Conservation (phyloP, 1,140 invertebrate species). For the Calephelis nemesis region DNA sequence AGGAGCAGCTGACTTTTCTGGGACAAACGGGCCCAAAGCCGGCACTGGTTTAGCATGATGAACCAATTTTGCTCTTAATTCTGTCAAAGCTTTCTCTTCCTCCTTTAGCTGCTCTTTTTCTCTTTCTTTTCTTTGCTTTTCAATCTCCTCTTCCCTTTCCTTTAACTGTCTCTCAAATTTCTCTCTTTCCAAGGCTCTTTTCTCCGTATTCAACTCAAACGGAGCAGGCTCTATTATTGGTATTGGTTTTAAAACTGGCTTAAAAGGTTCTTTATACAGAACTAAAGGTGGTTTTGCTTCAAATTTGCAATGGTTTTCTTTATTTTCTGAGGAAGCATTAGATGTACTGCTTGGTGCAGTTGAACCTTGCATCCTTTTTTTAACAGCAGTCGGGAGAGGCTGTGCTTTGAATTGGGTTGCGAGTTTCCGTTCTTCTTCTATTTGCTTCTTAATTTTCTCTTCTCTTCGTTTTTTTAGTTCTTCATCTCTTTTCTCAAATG, state of each 20-base stretch:
- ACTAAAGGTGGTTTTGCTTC: constrained; percentile 59
- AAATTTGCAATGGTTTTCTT: constrained; percentile 65
- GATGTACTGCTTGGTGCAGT: constrained; percentile 42
- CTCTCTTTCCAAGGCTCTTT: constrained; percentile 60
- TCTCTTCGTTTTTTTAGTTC: constrained; percentile 55
- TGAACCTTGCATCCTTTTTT: constrained; percentile 49
- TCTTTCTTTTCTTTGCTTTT: constrained; percentile 44
- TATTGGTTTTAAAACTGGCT: constrained; percentile 49
- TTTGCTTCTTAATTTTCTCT: constrained; percentile 56
- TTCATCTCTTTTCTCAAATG: constrained; percentile 68
- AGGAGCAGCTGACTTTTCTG: constrained; percentile 46
- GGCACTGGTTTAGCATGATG: constrained; percentile 67
- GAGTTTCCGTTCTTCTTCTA: constrained; percentile 60
- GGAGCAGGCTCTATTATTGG: constrained; percentile 48
- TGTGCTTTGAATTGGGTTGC: constrained; percentile 66
- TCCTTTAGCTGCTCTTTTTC: constrained; percentile 50
- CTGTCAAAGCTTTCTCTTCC: constrained; percentile 49
- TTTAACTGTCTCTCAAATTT: constrained; percentile 60
- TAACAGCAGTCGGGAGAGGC: constrained; percentile 57
- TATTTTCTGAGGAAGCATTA: constrained; percentile 59
- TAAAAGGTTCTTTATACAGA: constrained; percentile 68
- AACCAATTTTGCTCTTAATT: constrained; percentile 57
- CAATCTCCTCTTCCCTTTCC: constrained; percentile 60
- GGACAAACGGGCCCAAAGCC: constrained; percentile 46
- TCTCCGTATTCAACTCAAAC: constrained; percentile 62